A percentile compares a stretch with the other conserved stretches of the same genome.
These are phyloP conservation scores for Leptopilina clavipes DNA, from an alignment of 1,140 invertebrate species.

Conservation along the genomic window DNA sequence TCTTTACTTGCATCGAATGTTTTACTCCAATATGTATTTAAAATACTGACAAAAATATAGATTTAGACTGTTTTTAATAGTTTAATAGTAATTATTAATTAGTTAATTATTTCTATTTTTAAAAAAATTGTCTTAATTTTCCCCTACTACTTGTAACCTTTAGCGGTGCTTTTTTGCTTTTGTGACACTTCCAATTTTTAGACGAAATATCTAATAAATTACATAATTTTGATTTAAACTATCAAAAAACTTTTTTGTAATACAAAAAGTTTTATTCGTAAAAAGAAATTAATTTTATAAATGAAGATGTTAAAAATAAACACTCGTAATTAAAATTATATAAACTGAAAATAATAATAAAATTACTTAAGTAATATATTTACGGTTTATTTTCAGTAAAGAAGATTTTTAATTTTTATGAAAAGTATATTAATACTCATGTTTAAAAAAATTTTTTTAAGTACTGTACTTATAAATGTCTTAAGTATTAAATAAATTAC, in stretches of 20 bases:
- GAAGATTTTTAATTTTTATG: too few relatives aligned
- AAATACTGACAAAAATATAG: not conserved
- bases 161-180: constrained; percentile 30
- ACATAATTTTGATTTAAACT: not conserved
- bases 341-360: too few relatives aligned
- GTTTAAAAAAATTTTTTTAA: too few relatives aligned
- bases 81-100: not conserved
- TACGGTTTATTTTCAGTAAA: too few relatives aligned
- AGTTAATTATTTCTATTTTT: not conserved
- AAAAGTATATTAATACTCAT: too few relatives aligned
- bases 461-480: too few relatives aligned
- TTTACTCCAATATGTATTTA: not conserved
- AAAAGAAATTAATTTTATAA: not conserved
- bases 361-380: too few relatives aligned
- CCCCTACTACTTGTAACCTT: constrained; percentile 13
- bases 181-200: not conserved
- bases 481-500: too few relatives aligned
- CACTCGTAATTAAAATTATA: too few relatives aligned
- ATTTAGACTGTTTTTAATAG: not conserved
- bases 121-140: not conserved
- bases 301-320: too few relatives aligned
- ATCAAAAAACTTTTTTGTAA: too few relatives aligned
- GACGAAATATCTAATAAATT: not conserved
- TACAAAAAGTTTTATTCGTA: not conserved
- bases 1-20: not conserved